These are phyloP conservation scores for Mastigias papua DNA, from an alignment of 30 jellyfish, hydroid and myxozoan species.

Conservation along the genomic window DNA sequence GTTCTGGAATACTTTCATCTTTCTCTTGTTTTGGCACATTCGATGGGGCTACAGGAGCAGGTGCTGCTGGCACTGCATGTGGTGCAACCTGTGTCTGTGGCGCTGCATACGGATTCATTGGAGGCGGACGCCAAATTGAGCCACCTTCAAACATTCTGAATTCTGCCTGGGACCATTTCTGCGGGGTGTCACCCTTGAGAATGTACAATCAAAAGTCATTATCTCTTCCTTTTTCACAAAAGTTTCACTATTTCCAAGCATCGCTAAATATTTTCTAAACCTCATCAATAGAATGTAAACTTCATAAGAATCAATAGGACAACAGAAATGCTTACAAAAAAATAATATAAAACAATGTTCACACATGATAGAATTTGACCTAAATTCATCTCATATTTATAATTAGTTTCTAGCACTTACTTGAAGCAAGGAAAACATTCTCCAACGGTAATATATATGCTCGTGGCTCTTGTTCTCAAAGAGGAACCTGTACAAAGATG, in stretches of 20 bases:
- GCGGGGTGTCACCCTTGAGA: constrained; percentile 96
- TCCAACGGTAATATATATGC: constrained; percentile 98
- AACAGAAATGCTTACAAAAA: too few relatives aligned
- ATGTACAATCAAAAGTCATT: not conserved
- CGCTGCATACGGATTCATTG: constrained; percentile 85
- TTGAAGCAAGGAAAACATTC: constrained; percentile 91
- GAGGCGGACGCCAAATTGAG: constrained; percentile 98
- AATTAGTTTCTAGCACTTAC: constrained; percentile 24
- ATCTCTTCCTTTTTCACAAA: too few relatives aligned
- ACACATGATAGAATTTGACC: not conserved
- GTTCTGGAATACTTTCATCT: constrained; percentile 19
- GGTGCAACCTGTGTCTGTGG: constrained; percentile 76
- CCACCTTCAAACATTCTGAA: constrained; percentile 97
- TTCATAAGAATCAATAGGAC: too few relatives aligned
- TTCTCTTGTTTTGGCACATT: constrained; percentile 47
- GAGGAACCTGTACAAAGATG: constrained; percentile 65
- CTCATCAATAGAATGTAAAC: too few relatives aligned
- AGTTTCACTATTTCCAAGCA: too few relatives aligned
- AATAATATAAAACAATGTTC: too few relatives aligned
- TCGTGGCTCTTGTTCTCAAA: constrained; percentile 94
- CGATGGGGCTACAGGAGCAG: constrained; percentile 86
- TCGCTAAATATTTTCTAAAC: too few relatives aligned
- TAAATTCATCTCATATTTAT: not conserved
- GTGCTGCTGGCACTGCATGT: constrained; percentile 79
- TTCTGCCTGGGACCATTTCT: constrained; percentile 87